Base-by-base conservation (phyloP, 2,888 invertebrate genomes). In the Parapristionchus giblindavisi region DNA sequence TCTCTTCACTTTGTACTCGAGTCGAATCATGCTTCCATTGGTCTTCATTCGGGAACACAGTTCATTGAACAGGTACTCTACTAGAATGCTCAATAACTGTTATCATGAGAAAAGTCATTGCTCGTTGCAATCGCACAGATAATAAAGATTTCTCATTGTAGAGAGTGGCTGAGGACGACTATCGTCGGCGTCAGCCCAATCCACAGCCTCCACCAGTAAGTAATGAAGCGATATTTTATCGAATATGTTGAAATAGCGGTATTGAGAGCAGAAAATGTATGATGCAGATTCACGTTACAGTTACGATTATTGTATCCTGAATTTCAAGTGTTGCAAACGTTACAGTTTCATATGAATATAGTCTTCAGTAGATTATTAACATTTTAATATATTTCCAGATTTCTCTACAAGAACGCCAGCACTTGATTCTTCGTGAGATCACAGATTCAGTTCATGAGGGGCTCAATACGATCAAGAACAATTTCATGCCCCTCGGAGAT, bases 141-240 rank as follows among this genome's bases (percentile, higher is more conserved):
- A 32, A 3, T 6, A 29, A 29, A 4, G 27, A 56, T 29, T 24
- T 32, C n/a, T 2, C 14, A 36, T 34, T 70, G 1, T 29, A 71
- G 70, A 32, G 70, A 56, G 70, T 71, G 70, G 8, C 43, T 24
- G 70, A 71, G 29, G 70, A 71, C 70, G 70, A 71, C 40, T 71
- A 71, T 21, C 70, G 70, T 1, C 70, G 56, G 6, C 70, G 70
- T 56, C 54, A 40, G 2, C 40, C 70, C 3, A 52, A 54, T 54
- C 27, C 14, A 3, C 56, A 36, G 2, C 21, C 4, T 8, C 38
- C 40, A 14, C 6, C 52, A 34, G 68, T 68, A 3, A 68, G 68
- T 65, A 43, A 29, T 17, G 8, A 11, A 1, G 14, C 11, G 11
- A 6, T 29, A 27, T 27, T 8, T 32, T n/a, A 24, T 21, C 2